Evolutionary conservation across 2,797 vertebrate genomes (phyloP), one percentile per base, ranked within the genome.

Genomic region (Micromesistius poutassou): DNA sequence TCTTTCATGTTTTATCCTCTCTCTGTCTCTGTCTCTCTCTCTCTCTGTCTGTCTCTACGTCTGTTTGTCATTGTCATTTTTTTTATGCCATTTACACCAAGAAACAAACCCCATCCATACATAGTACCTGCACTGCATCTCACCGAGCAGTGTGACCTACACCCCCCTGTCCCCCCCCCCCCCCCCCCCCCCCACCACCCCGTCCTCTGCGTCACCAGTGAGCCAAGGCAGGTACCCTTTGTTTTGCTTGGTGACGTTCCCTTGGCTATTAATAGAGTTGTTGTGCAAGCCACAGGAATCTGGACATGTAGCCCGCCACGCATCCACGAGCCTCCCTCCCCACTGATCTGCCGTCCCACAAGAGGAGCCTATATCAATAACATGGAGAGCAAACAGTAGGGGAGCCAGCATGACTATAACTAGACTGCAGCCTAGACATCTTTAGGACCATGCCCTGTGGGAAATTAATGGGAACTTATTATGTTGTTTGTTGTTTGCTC

Each of bases 241-340:
- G 81, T 90, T 88, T 83, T 84, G 84, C 74, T 83, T 33, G 1
- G 78, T 88, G 88, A 89, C 77, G 78, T 87, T 76, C 73, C 22
- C 30, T 35, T 72, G 76, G 83, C 89, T 93, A 92, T 93, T 92
- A 91, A 89, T 90, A 91, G 89, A 13, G 62, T 46, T 66, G 30
- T 76, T 91, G 87, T 90, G 83, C 82, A 87, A 87, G 68, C 36
- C 86, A 81, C 83, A 85, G 78, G 46, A 55, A 55, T 12, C 46
- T 5, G 55, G 55, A 62, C 55, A 62, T 25, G 55, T n/a, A 62
- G 5, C n/a, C 55, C 9, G n/a, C n/a, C 55, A 8, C 55, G 0
- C 55, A 25, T 25, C 5, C 22, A n/a, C 55, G 2, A 62, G n/a
- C n/a, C 22, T 62, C 55, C 55, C 19, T 8, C 0, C n/a, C 6